Evolutionary conservation across 2,888 invertebrate genomes (phyloP).

Genomic region (Acleris literana): DNA sequence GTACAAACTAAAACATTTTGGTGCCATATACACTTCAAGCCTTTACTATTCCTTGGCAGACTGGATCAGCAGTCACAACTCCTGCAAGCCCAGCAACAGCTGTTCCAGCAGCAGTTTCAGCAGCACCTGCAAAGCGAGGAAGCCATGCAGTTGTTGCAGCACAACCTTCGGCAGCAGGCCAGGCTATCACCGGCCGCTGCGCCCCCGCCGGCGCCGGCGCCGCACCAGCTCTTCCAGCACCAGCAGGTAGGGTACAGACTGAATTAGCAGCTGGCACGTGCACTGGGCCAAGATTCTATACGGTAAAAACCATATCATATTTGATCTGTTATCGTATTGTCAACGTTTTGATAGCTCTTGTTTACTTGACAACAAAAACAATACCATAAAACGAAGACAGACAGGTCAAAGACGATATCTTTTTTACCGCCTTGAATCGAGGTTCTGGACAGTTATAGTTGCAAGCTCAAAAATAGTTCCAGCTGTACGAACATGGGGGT

Average conservation of each 20-base stretch:
- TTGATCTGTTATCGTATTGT: too few relatives aligned
- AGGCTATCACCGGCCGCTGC: constrained; percentile 68
- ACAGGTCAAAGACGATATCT: too few relatives aligned
- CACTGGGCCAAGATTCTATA: too few relatives aligned
- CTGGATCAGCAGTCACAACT: constrained; percentile 75
- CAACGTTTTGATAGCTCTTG: too few relatives aligned
- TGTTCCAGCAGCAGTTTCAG: constrained; percentile 82
- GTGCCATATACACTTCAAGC: neutral
- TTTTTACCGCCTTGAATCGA: too few relatives aligned
- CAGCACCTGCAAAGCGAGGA: constrained; percentile 78
- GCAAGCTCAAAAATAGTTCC: constrained; percentile 80
- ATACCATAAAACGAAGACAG: too few relatives aligned
- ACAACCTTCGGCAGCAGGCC: constrained; percentile 81
- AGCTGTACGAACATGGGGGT: constrained; percentile 68
- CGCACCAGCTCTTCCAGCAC: constrained; percentile 63
- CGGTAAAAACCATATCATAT: too few relatives aligned
- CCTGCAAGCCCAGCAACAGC: constrained; percentile 75
- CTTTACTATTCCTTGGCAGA: constrained; percentile 46
- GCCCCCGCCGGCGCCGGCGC: constrained; percentile 56
- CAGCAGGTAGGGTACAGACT: constrained; percentile 51
- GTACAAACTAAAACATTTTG: too few relatives aligned
- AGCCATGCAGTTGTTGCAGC: constrained; percentile 83
- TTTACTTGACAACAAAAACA: too few relatives aligned
- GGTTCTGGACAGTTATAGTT: constrained; percentile 71
- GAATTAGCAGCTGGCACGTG: neutral